Base-by-base conservation (phyloP, 2,888 invertebrate species). In the Carpatolechia fugitivella region DNA sequence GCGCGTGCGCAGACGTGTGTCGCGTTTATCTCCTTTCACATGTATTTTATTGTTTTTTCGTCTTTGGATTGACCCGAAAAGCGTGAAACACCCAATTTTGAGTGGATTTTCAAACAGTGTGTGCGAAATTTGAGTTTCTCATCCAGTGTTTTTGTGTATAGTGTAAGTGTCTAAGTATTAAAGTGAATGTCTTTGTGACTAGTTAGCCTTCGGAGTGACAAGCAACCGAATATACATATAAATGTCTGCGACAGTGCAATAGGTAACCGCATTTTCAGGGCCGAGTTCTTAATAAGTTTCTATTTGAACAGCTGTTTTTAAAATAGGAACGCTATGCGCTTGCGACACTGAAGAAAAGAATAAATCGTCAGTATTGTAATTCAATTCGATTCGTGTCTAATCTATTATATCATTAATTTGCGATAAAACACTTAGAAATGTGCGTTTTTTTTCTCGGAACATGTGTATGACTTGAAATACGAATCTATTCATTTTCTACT, bases 171-270 rank as follows among this genome's bases (percentile, higher is more conserved):
- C 31, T 40, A 38, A 40, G 24, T 20, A 30, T n/a, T 18, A n/a
- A 41, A 52, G 52, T 52, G 52, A 61, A 63, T 65, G 57, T 47
- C 38, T 59, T 52, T 31, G 13, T 44, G 14, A 74, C 76, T 76
- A 77, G 87, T 80, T 85, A 76, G 76, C 89, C 88, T 88, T 88
- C 88, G 72, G 64, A 57, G 60, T 60, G 74, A 69, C 76, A 72
- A 67, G 5, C 20, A 65, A 68, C 76, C 70, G 68, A 80, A 72
- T 70, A 70, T 70, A 71, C 77, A 82, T 82, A 82, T 74, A 74
- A 82, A 82, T 82, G 69, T 72, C 73, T 66, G 71, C 71, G 73
- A 78, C 78, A 77, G 65, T 51, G 54, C 54, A 54, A 52, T 54
- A 54, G 38, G 57, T 52, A 54, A 54, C 49, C 63, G 60, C 44